Base-by-base conservation (phyloP, 1,140 invertebrate species). In the Atta texana region DNA sequence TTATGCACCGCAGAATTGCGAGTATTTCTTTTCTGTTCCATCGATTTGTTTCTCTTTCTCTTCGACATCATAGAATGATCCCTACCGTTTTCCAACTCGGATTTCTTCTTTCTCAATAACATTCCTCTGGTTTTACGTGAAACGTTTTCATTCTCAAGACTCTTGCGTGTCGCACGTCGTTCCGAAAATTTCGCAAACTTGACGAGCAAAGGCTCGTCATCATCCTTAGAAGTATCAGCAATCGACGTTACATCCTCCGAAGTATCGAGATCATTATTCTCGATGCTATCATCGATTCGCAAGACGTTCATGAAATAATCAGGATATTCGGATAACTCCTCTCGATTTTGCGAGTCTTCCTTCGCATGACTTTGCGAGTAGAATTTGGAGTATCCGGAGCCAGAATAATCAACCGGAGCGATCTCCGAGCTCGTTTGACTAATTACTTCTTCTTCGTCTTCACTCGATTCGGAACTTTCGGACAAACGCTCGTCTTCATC, bases 281-380 rank as follows among this genome's bases (percentile, higher is more conserved):
- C 80, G 18, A 14, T 31, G n/a, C 49, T 49, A 16, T 63, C 31
- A 18, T 61, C 57, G 7, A 81, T 57, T 3, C 31, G 78, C 51
- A 71, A 2, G 16, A 81, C 66, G 21, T 81, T 81, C 66, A n/a
- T 59, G 34, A 71, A 81, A 21, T 81, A 81, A 53, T 84, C 69
- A 31, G 53, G 55, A 49, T 61, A 61, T 39, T 75, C 55, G 39
- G 69, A 31, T 24, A n/a, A 31, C 14, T 84, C 55, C 78, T 39
- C n/a, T 2, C n/a, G 66, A 72, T 44, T 71, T 57, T 57, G 78
- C 39, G 18, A 3, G 14, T 74, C 34, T 39, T 59, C 51, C 14
- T 61, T 75, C 39, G 44, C 18, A 4, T 44, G 71, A 61, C 16
- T 72, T n/a, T 34, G 5, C 21, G 68, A 59, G 16, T 44, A 44